Base-by-base conservation (phyloP, 2,797 vertebrate genomes). In the Lycodopsis pacificus region DNA sequence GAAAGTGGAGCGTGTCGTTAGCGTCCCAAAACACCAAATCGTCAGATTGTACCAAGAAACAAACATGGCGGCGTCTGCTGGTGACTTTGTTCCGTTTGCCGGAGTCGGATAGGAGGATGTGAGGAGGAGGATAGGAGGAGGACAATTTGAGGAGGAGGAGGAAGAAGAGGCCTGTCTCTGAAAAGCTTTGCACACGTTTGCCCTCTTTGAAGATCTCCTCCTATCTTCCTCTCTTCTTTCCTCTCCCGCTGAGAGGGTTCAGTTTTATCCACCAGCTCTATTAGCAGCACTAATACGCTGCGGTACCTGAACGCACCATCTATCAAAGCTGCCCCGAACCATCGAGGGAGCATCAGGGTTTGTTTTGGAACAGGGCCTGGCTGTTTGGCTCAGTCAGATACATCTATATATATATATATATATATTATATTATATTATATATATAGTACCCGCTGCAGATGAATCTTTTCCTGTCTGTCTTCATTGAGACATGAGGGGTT, bases 251-350 rank as follows among this genome's bases (percentile, higher is more conserved):
- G 65, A 49, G 76, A 74, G 61, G 76, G 58, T 76, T 82, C 67
- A 32, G 77, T 85, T 74, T 13, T 25, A 38, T 75, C 66, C 79
- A 82, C 73, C 77, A 81, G 85, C 44, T 85, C 63, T 38, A 71
- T 70, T 68, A 75, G 69, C 25, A 30, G 3, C 75, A 10, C 70
- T 64, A 42, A 77, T 83, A 30, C 80, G 79, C 83, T 76, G 87
- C 88, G 72, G 79, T 48, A 38, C 42, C 30, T 63, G 62, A 17
- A 44, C 80, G 71, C 79, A 56, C 27, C 71, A 56, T 81, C 73
- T 68, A 84, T 88, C 85, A 88, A 88, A 90, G 76, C 54, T 54
- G 6, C 46, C 56, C 7, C 7, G 7, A 68, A 73, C 81, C 85
- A 73, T 82, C 78, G 66, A 46, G 62, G 54, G 70, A 86, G 59